Base-by-base conservation (phyloP, 2,113 vertebrate genomes). In the Alethe diademata region DNA sequence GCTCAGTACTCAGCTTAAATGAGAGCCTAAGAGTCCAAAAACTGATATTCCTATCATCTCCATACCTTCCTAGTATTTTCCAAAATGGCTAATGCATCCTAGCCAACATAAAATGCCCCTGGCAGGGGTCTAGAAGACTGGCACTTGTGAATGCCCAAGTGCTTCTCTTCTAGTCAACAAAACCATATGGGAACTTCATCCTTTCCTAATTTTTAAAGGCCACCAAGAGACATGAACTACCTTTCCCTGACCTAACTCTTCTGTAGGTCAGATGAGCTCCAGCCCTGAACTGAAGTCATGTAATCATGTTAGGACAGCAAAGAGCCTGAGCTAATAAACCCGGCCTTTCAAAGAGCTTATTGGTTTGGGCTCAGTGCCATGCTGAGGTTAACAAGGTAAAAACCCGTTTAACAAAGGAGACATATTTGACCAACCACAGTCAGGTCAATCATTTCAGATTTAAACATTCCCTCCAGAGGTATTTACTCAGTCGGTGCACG, bases 311-410 rank as follows among this genome's bases (percentile, higher is more conserved):
- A 95, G 51, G 86, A 86, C 38, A 80, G 64, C 1, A 0, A 86
- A 95, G 86, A 96, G 88, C 62, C 76, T 90, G 91, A 86, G 91
- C 75, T 97, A 96, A 97, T 93, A 95, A 91, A 90, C 79, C 45
- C 4, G 6, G 75, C 82, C 88, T 94, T 92, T 94, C 86, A 73
- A 73, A 93, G 91, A 94, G 91, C 88, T 96, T 94, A 95, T 96
- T 93, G 94, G 95, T 92, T 93, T 95, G 94, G 95, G 95, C 92
- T 95, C 14, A 1, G 88, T 86, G 92, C 91, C 95, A 97, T 33
- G 72, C 90, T 70, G 86, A 93, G 93, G 93, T 96, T 96, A 95
- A 94, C 95, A 94, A 96, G 93, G 88, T 92, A 95, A 95, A 96
- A 95, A 94, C 74, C 85, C n/a, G 11, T 71, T 93, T 95, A 88